A percentile compares a stretch with the other conserved stretches of the same genome.
These are phyloP conservation scores for Lepisosteus oculatus DNA, from an alignment of 2,113 vertebrate species.

Conservation along the genomic window DNA sequence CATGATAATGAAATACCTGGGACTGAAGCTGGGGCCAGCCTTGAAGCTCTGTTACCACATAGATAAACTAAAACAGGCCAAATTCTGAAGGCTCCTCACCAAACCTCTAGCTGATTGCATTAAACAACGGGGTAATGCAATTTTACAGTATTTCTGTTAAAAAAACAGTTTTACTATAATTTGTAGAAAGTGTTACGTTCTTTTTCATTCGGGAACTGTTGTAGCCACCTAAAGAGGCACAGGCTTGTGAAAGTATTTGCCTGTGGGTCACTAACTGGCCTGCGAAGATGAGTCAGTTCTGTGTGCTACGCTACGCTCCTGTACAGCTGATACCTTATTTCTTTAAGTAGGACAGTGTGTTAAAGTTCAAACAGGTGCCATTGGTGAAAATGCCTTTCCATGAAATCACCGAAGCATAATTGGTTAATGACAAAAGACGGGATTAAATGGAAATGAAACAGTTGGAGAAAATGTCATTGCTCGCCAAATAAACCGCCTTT, in stretches of 20 bases:
- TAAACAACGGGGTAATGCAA: slow-evolving; percentile 15
- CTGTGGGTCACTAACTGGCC: background rate
- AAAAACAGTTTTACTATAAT: background rate
- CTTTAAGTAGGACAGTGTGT: background rate
- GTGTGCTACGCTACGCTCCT: background rate
- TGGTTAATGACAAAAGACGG: too few relatives aligned
- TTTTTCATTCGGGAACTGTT: background rate
- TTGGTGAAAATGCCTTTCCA: background rate
- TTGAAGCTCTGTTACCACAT: slow-evolving; percentile 97
- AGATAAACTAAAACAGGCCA: slow-evolving; percentile 88
- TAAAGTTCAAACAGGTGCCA: background rate
- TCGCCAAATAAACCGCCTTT: too few relatives aligned
- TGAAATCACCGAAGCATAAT: background rate
- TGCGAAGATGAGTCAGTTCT: background rate
- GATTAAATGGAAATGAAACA: too few relatives aligned
- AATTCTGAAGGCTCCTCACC: slow-evolving; percentile 64
- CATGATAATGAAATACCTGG: slow-evolving; percentile 98
- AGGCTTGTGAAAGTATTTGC: background rate
- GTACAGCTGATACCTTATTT: background rate
- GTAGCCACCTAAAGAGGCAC: slow-evolving; percentile 1
- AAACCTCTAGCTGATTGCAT: slow-evolving; percentile 2
- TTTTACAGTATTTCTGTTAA: slow-evolving; percentile 7
- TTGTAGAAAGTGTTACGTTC: background rate
- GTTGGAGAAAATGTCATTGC: too few relatives aligned
- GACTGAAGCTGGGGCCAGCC: slow-evolving; percentile 90